Percentiles rank a stretch among this genome's conserved stretches.
Conservation (phyloP, 1,140 invertebrate species). For the Matsumurasca onukii region DNA sequence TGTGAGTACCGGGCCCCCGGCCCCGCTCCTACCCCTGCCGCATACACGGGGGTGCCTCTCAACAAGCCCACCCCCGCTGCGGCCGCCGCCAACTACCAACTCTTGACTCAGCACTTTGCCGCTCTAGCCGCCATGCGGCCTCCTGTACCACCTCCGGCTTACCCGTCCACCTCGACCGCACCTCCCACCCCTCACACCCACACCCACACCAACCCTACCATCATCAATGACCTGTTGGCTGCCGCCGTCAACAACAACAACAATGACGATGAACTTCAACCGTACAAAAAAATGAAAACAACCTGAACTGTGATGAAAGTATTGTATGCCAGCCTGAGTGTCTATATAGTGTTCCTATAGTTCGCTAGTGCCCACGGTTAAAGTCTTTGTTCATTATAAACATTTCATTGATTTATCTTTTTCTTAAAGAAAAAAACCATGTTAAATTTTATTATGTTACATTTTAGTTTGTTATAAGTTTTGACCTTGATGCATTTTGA, state of each 20-base stretch:
- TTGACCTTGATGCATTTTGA: conserved; percentile 33
- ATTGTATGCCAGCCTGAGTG: conserved; percentile 24
- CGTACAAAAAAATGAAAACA: conserved; percentile 86
- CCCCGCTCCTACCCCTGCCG: conserved; percentile 48
- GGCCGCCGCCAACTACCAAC: conserved; percentile 27
- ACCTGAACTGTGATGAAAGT: conserved; percentile 57
- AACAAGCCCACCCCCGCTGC: conserved; percentile 46
- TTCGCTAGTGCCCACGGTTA: conserved; percentile 25
- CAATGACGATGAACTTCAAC: conserved; percentile 66
- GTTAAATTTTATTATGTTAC: conserved; percentile 31
- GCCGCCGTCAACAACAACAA: conserved; percentile 48
- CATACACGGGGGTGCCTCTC: conserved; percentile 56
- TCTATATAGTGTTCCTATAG: conserved; percentile 36
- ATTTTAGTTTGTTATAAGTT: conserved; percentile 33
- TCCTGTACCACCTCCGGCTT: conserved; percentile 40
- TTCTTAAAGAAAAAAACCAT: conserved; percentile 21
- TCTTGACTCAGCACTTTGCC: conserved; percentile 42
- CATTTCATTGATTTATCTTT: conserved; percentile 21
- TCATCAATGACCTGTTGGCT: conserved; percentile 43
- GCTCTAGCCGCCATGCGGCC: conserved; percentile 48
- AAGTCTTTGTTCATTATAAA: conserved; percentile 22
- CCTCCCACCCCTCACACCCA: no score
- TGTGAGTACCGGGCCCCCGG: conserved; percentile 76
- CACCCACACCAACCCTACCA: conserved; percentile 43
- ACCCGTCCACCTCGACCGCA: conserved; percentile 46